Evolutionary conservation across 2,797 vertebrate genomes (phyloP).

Genomic region (Helostoma temminkii): DNA sequence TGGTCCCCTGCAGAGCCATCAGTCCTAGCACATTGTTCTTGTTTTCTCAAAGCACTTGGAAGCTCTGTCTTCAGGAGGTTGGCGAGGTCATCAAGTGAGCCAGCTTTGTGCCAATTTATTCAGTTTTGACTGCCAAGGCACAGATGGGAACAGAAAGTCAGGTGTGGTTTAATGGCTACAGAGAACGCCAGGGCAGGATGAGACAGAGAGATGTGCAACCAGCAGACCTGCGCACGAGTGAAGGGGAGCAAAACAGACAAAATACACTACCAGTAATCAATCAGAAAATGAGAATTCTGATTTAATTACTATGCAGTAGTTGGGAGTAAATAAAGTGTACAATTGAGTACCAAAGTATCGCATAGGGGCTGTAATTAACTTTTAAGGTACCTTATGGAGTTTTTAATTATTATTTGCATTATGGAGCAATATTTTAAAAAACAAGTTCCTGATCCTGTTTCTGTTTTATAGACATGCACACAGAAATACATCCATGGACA

Average conservation of each 20-base stretch:
- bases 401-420: too few relatives aligned
- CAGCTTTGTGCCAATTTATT: slow-evolving; percentile 23
- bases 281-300: too few relatives aligned
- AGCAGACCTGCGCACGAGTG: not conserved
- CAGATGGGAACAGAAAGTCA: slow-evolving; percentile 22
- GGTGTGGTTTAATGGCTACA: slow-evolving; percentile 19
- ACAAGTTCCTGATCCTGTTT: too few relatives aligned
- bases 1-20: not conserved
- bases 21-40: not conserved
- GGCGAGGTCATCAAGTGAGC: slow-evolving; percentile 16
- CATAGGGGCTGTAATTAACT: too few relatives aligned
- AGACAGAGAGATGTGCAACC: not conserved
- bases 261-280: too few relatives aligned
- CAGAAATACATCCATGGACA: too few relatives aligned
- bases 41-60: slow-evolving; percentile 10
- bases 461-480: not conserved
- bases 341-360: too few relatives aligned
- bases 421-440: too few relatives aligned
- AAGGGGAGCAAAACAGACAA: not conserved
- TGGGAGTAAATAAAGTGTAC: too few relatives aligned
- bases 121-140: slow-evolving; percentile 21
- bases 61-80: not conserved
- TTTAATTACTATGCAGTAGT: too few relatives aligned
- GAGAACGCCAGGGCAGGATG: not conserved
- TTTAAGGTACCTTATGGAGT: too few relatives aligned